phyloP scores from a whole-genome alignment of 1,140 invertebrate species.

The Trinorchestia longiramus region DNA sequence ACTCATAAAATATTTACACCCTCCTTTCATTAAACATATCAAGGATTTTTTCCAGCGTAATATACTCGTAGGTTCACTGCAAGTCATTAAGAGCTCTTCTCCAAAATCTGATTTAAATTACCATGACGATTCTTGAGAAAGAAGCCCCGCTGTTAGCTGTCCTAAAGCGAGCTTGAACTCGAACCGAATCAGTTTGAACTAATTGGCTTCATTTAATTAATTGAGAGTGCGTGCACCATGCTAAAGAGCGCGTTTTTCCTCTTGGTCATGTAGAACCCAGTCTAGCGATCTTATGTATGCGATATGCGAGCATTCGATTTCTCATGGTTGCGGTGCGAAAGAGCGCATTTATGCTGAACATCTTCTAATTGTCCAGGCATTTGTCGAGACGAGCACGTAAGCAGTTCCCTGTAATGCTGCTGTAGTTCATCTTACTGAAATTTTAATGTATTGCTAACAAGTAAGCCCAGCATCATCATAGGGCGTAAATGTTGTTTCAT shows the following conservation, averaged over 20 bases:
- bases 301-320: not conserved
- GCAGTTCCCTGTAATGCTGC: not conserved
- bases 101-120: not conserved
- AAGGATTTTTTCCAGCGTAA: not conserved
- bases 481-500: conserved; percentile 18
- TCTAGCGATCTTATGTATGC: not conserved
- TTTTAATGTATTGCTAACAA: conserved; percentile 29
- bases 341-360: not conserved
- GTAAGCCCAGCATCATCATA: not conserved
- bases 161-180: not conserved
- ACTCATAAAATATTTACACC: not conserved
- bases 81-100: not conserved
- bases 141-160: not conserved
- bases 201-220: not conserved
- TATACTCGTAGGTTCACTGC: not conserved
- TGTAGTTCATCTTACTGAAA: not conserved
- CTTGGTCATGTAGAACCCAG: no score
- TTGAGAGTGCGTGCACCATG: not conserved
- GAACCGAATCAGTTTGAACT: not conserved
- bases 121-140: not conserved
- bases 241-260: not conserved
- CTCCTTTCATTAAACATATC: no score
- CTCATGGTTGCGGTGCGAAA: not conserved
- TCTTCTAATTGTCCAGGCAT: conserved; percentile 22
- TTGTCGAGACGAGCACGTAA: conserved; percentile 23